A percentile compares a stretch with the other conserved stretches of the same genome.
Evolutionary conservation across 2,888 invertebrate species (phyloP).

Genomic region (Nemotelus nigrinus): DNA sequence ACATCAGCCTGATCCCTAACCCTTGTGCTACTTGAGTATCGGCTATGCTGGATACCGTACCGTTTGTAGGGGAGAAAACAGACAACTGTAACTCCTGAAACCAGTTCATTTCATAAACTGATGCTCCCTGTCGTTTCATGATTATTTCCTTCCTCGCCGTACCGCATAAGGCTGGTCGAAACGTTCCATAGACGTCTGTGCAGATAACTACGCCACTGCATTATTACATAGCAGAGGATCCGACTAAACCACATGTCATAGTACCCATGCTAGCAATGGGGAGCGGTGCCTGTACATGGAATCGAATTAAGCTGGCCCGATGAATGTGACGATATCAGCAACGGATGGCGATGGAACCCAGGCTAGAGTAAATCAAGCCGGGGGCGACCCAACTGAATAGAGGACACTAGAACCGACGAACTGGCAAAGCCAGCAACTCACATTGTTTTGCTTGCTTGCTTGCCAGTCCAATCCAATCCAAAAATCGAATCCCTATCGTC

Average conservation of each 20-base stretch:
- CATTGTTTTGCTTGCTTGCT: neutral
- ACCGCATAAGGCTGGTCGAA: constrained; percentile 9
- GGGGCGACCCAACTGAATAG: neutral
- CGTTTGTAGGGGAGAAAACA: too few relatives aligned
- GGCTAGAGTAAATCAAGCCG: neutral
- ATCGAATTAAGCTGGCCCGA: constrained; percentile 32
- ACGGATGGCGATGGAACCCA: constrained; percentile 8
- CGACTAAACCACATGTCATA: constrained; percentile 41
- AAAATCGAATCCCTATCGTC: constrained; percentile 1
- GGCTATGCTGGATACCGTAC: too few relatives aligned
- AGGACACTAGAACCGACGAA: neutral
- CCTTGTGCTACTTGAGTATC: constrained; percentile 13
- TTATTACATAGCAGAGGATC: constrained; percentile 28
- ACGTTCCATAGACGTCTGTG: neutral
- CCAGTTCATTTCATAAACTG: too few relatives aligned
- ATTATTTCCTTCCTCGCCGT: constrained; percentile 23
- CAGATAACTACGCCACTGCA: constrained; percentile 2
- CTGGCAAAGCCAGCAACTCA: constrained; percentile 20
- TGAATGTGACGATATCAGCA: constrained; percentile 12
- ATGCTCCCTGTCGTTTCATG: neutral
- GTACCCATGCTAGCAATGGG: constrained; percentile 26
- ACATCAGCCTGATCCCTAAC: constrained; percentile 34
- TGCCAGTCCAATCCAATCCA: constrained; percentile 4
- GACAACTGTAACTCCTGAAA: too few relatives aligned
- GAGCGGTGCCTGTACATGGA: neutral